These are phyloP conservation scores for Amblyopsis rosae DNA, from an alignment of 2,113 vertebrate species.

Conservation along the genomic window DNA sequence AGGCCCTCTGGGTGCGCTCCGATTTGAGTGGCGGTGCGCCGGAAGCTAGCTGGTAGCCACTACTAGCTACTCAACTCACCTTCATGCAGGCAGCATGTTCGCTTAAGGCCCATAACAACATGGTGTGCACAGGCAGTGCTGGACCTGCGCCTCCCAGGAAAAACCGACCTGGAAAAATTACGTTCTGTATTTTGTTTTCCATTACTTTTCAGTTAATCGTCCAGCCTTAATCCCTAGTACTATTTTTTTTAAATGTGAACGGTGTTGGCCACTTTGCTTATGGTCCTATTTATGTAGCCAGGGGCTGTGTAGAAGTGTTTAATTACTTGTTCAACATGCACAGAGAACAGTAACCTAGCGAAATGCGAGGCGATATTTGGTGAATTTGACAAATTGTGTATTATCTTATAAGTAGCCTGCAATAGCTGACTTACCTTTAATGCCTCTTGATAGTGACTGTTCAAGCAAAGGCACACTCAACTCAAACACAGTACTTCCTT, in stretches of 20 bases:
- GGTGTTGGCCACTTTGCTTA: too few relatives aligned
- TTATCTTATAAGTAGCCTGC: too few relatives aligned
- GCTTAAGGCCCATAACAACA: conserved; percentile 29
- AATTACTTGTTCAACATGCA: too few relatives aligned
- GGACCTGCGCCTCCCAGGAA: conserved; percentile 32
- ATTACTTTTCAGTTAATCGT: too few relatives aligned
- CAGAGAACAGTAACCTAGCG: too few relatives aligned
- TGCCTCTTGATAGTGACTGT: conserved; percentile 43
- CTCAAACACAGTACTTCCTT: conserved; percentile 6
- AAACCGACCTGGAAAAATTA: conserved; percentile 6
- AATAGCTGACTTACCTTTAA: not conserved
- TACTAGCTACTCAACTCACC: conserved; percentile 41
- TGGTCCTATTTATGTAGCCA: too few relatives aligned
- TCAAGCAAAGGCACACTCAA: conserved; percentile 13
- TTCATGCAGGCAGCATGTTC: conserved; percentile 39
- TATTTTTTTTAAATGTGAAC: too few relatives aligned
- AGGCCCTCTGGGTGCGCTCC: not conserved
- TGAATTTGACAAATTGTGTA: too few relatives aligned
- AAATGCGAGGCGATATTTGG: too few relatives aligned
- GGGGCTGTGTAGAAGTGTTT: too few relatives aligned
- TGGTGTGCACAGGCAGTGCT: conserved; percentile 13
- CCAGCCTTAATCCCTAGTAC: too few relatives aligned
- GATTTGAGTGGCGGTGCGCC: conserved; percentile 36
- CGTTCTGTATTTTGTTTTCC: too few relatives aligned
- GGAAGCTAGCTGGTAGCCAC: conserved; percentile 32